Conservation (phyloP, 2,113 vertebrate genomes). For the Delphinus delphis region DNA sequence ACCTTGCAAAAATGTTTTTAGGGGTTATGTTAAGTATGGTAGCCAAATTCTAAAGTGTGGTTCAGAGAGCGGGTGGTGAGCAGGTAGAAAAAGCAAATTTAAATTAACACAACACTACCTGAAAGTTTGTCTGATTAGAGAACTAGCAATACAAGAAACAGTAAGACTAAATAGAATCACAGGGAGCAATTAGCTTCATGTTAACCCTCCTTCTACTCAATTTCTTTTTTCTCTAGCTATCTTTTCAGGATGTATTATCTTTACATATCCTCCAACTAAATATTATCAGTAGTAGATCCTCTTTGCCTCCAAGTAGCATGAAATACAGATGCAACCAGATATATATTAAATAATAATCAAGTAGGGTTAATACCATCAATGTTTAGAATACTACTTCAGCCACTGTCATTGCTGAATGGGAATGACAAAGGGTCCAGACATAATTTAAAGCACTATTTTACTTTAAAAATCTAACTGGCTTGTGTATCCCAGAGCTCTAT, state of each 20-base stretch:
- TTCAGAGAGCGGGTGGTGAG: rapidly evolving
- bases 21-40: rapidly evolving
- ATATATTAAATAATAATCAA: background rate
- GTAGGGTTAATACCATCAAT: background rate
- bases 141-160: background rate
- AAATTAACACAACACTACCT: background rate
- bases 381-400: background rate
- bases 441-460: background rate
- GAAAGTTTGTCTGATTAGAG: background rate
- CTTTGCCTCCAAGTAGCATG: background rate
- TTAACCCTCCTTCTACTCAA: background rate
- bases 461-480: background rate
- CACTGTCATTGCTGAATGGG: background rate
- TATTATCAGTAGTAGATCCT: background rate
- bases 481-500: background rate
- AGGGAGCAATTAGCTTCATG: background rate
- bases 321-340: background rate
- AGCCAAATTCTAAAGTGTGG: background rate
- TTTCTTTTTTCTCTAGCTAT: background rate
- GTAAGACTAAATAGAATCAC: background rate
- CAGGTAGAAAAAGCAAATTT: background rate
- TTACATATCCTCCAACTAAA: background rate
- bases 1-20: background rate
- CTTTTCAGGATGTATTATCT: background rate
- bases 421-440: background rate